phyloP scores from a whole-genome alignment of 2,888 invertebrate species.

The Caenorhabditis sp. region DNA sequence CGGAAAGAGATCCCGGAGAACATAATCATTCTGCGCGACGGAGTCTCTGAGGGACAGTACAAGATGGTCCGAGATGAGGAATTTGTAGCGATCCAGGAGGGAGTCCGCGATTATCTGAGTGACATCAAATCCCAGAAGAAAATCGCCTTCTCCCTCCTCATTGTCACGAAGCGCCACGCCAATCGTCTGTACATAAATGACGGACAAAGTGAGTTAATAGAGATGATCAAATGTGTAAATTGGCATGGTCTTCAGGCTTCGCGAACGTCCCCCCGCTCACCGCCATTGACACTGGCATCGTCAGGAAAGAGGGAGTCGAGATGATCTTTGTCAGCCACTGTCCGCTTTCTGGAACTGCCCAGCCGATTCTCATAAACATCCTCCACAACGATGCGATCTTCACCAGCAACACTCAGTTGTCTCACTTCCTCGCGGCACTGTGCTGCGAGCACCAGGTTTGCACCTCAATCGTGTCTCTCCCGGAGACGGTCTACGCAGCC shows the following conservation, averaged over 20 bases:
- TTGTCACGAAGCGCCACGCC: constrained; percentile 72
- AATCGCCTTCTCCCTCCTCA: constrained; percentile 63
- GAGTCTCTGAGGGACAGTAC: constrained; percentile 65
- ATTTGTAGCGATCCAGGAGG: constrained; percentile 47
- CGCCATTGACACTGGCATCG: constrained; percentile 63
- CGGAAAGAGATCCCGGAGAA: constrained; percentile 38
- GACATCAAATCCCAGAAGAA: constrained; percentile 5
- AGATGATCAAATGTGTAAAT: not conserved
- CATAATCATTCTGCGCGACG: constrained; percentile 62
- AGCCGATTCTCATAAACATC: constrained; percentile 65
- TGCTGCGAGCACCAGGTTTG: constrained; percentile 58
- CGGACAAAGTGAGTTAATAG: not conserved
- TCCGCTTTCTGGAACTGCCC: constrained; percentile 64
- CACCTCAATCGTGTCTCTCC: constrained; percentile 39
- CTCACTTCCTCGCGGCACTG: constrained; percentile 54
- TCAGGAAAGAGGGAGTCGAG: constrained; percentile 64
- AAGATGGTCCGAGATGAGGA: constrained; percentile 49
- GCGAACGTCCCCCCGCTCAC: constrained; percentile 64
- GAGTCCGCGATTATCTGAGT: constrained; percentile 27
- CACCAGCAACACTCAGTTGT: constrained; percentile 60
- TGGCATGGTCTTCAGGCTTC: not conserved
- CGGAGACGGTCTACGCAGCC: constrained; percentile 72
- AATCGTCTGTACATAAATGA: constrained; percentile 55
- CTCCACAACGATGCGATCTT: constrained; percentile 62
- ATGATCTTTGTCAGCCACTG: constrained; percentile 45